Evolutionary conservation across 2,797 vertebrate species (phyloP).

Genomic region (Hoplostethus atlanticus): DNA sequence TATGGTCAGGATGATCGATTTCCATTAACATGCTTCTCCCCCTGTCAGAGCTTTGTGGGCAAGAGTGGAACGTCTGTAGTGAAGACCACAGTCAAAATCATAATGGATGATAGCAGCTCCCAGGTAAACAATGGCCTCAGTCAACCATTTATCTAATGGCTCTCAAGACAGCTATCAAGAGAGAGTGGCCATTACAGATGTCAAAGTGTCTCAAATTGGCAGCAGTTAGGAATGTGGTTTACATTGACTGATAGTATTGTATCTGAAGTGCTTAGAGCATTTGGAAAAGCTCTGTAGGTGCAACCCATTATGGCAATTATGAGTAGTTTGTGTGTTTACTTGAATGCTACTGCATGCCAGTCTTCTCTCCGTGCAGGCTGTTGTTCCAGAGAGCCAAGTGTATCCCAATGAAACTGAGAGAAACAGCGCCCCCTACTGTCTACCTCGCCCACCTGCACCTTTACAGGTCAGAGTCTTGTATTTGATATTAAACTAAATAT

Average conservation of each 20-base stretch:
- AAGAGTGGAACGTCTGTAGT: constrained; percentile 86
- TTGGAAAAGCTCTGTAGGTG: neutral
- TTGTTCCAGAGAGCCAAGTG: constrained; percentile 91
- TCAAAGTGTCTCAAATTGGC: neutral
- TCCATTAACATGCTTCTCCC: constrained; percentile 39
- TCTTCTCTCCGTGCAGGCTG: constrained; percentile 73
- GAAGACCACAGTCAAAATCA: constrained; percentile 87
- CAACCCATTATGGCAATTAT: neutral
- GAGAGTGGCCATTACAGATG: constrained; percentile 8
- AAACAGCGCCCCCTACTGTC: constrained; percentile 52
- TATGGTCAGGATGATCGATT: neutral
- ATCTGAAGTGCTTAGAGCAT: neutral
- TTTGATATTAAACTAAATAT: neutral
- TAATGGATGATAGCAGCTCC: constrained; percentile 88
- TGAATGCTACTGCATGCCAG: neutral
- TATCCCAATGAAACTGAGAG: constrained; percentile 75
- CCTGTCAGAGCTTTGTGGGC: constrained; percentile 84
- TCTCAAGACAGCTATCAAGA: neutral
- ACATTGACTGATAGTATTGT: neutral
- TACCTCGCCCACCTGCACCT: constrained; percentile 34
- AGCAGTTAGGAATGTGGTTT: constrained; percentile 1
- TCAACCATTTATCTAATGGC: neutral
- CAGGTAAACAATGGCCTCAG: constrained; percentile 84
- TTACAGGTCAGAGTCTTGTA: constrained; percentile 48
- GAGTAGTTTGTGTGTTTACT: neutral